Conservation (phyloP, 2,888 invertebrate genomes). For the Ophion slaviceki region DNA sequence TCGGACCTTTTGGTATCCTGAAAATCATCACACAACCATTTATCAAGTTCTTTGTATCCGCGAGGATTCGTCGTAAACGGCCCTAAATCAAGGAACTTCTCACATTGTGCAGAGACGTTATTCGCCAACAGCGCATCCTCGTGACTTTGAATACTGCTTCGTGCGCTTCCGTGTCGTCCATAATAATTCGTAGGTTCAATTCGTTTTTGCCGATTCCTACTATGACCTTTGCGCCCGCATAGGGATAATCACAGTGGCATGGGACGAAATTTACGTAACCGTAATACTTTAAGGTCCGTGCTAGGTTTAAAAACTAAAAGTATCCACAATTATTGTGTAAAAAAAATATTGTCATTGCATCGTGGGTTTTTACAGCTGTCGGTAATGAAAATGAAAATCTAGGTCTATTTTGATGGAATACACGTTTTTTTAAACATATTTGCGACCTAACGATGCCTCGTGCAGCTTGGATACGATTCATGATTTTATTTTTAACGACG, state of each 20-base stretch:
- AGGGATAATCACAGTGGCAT: slow-evolving; percentile 91
- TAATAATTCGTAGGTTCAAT: slow-evolving; percentile 88
- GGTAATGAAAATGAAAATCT: too few relatives aligned
- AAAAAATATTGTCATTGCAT: not conserved
- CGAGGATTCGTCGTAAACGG: not conserved
- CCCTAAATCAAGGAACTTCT: slow-evolving; percentile 74
- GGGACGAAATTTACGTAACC: slow-evolving; percentile 93
- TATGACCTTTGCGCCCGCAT: slow-evolving; percentile 87
- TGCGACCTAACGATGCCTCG: too few relatives aligned
- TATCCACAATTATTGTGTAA: not conserved
- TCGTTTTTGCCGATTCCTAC: slow-evolving; percentile 95
- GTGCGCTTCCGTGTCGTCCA: slow-evolving; percentile 87
- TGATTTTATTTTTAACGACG: too few relatives aligned
- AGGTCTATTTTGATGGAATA: too few relatives aligned
- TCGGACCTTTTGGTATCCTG: slow-evolving; percentile 75
- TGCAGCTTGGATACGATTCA: too few relatives aligned
- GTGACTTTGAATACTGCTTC: slow-evolving; percentile 97
- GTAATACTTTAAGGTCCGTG: slow-evolving; percentile 93
- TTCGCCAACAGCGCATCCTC: slow-evolving; percentile 98
- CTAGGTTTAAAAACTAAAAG: slow-evolving; percentile 93
- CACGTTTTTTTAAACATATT: too few relatives aligned
- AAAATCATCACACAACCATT: not conserved
- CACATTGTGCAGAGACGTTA: slow-evolving; percentile 92
- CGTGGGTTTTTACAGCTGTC: not conserved
- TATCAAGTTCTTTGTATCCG: not conserved